Evolutionary conservation across 2,888 invertebrate genomes (phyloP).

Genomic region (Drosophila basisetae): DNA sequence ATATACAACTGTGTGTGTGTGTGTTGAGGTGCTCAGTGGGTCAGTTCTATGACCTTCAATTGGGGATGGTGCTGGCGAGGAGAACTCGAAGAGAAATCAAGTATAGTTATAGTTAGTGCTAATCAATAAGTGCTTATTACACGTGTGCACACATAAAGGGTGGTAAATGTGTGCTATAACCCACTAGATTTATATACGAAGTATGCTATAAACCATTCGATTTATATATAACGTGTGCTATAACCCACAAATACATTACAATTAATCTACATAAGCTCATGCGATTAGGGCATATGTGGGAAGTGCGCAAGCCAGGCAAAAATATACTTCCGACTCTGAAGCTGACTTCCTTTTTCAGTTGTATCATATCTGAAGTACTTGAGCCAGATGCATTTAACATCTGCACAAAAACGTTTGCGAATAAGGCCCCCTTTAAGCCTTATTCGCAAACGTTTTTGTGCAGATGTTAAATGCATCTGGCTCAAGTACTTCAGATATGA

Average conservation of each 20-base stretch:
- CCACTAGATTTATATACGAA: neutral
- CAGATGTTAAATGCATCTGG: too few relatives aligned
- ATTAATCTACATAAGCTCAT: neutral
- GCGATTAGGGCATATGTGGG: neutral
- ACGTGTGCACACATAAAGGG: neutral
- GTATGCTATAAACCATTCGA: too few relatives aligned
- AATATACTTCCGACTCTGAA: neutral
- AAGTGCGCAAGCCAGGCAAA: neutral
- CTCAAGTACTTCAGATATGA: too few relatives aligned
- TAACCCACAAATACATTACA: neutral
- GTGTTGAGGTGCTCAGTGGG: constrained; percentile 37
- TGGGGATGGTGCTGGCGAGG: neutral
- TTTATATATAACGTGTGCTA: too few relatives aligned
- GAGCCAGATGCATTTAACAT: neutral
- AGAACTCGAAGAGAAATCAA: constrained; percentile 23
- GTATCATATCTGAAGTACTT: neutral
- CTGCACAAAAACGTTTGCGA: neutral
- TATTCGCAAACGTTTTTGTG: too few relatives aligned
- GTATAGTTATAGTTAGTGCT: neutral
- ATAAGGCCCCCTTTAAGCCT: too few relatives aligned
- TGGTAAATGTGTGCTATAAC: neutral
- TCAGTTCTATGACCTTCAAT: constrained; percentile 52
- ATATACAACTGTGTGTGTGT: constrained; percentile 8
- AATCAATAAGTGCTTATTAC: neutral
- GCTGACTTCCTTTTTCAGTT: neutral